Conservation (phyloP, 2,888 invertebrate genomes). For the Emmelina monodactyla region DNA sequence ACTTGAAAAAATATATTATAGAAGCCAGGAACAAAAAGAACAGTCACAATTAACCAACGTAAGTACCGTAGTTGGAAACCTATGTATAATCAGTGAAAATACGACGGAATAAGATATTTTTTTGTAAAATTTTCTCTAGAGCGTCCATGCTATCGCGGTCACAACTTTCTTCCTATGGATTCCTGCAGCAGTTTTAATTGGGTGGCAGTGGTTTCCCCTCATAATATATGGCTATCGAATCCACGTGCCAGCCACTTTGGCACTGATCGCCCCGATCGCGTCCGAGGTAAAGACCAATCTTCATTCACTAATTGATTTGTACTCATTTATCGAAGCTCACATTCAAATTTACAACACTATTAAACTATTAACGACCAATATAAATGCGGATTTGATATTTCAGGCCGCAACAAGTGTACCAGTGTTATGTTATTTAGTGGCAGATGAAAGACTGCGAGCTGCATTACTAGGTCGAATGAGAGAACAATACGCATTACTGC, state of each 20-base stretch:
- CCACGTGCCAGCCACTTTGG: slow-evolving; percentile 51
- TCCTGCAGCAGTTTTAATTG: slow-evolving; percentile 50
- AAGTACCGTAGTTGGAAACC: slow-evolving; percentile 3
- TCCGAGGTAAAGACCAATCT: too few species aligned
- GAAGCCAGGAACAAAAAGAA: slow-evolving; percentile 45
- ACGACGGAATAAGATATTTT: background rate
- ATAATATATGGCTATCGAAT: slow-evolving; percentile 42
- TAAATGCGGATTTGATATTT: too few species aligned
- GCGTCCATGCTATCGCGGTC: slow-evolving; percentile 39
- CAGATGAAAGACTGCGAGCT: slow-evolving; percentile 52
- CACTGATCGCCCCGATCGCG: slow-evolving; percentile 53
- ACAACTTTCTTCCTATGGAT: slow-evolving; percentile 55
- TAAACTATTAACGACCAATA: too few species aligned
- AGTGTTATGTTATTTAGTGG: slow-evolving; percentile 50
- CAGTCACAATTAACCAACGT: slow-evolving; percentile 54
- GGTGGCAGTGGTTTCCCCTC: slow-evolving; percentile 55
- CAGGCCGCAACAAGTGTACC: slow-evolving; percentile 60
- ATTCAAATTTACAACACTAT: too few species aligned
- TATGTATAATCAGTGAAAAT: background rate
- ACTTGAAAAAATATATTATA: slow-evolving; percentile 51
- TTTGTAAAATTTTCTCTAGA: slow-evolving; percentile 27
- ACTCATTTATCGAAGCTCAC: too few species aligned
- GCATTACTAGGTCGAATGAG: slow-evolving; percentile 59
- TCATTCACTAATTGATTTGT: too few species aligned
- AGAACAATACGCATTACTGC: slow-evolving; percentile 49